These are phyloP conservation scores for Todus mexicanus DNA, from an alignment of 2,797 vertebrate species.

Conservation along the genomic window DNA sequence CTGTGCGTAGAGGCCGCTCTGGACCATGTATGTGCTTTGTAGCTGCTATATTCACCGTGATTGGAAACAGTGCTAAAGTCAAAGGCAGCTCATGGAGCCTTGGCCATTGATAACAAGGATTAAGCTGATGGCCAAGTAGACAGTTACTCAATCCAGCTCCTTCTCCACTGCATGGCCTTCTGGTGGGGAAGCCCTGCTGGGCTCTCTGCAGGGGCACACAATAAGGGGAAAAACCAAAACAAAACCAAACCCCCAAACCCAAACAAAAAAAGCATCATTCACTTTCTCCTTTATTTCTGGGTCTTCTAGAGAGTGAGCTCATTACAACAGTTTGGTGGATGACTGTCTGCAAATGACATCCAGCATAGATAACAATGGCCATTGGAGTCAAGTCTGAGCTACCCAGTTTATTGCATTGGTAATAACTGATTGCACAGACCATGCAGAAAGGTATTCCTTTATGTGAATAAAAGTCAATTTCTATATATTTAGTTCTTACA, in stretches of 20 bases:
- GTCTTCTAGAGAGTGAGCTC: background rate
- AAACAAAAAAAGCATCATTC: too few relatives aligned
- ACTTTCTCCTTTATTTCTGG: background rate
- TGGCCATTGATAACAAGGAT: background rate
- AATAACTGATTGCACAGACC: background rate
- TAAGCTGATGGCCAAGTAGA: background rate
- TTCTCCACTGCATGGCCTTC: background rate
- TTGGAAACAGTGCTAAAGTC: accelerated
- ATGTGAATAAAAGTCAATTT: background rate
- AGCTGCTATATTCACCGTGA: background rate
- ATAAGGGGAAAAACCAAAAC: too few relatives aligned
- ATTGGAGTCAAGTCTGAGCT: background rate
- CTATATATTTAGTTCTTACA: background rate
- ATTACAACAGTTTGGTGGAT: background rate
- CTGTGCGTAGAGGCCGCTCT: background rate
- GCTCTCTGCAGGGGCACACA: accelerated
- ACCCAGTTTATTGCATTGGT: background rate
- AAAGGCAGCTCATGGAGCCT: accelerated
- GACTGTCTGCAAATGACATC: background rate
- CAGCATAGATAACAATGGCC: background rate
- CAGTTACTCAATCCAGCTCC: background rate
- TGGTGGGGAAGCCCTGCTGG: accelerated
- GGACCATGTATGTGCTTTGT: background rate
- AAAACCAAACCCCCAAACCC: too few relatives aligned
- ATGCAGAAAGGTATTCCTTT: background rate